These are phyloP conservation scores for Amitus sp. DNA, from an alignment of 2,888 invertebrate genomes.

Conservation along the genomic window DNA sequence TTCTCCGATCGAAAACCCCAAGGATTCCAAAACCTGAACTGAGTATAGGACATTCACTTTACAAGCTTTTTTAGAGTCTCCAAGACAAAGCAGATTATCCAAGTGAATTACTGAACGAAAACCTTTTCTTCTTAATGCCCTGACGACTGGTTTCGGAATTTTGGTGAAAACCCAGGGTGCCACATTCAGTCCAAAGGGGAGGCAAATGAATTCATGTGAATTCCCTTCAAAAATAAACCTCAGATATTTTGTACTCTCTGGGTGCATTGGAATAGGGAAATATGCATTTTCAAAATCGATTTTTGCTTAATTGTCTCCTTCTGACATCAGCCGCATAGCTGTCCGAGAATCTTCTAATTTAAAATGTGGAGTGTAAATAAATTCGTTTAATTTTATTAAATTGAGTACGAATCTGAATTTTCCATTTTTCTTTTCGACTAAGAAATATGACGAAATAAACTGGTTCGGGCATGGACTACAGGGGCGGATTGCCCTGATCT, in stretches of 20 bases:
- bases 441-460: not conserved
- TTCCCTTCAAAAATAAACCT: not conserved
- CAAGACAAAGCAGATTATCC: not conserved
- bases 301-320: not conserved
- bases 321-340: not conserved
- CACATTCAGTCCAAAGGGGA: constrained; percentile 6
- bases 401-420: not conserved
- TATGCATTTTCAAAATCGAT: not conserved
- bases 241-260: not conserved
- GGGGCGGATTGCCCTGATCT: not conserved
- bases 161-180: constrained; percentile 12
- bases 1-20: not conserved
- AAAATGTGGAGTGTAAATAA: not conserved
- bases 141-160: constrained; percentile 7
- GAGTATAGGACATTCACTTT: not conserved
- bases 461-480: not conserved
- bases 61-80: not conserved
- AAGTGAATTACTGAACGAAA: not conserved
- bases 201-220: constrained; percentile 2
- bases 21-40: not conserved
- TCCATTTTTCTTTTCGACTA: not conserved
- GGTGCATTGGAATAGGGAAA: not conserved
- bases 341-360: not conserved
- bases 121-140: not conserved
- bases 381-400: not conserved